These are phyloP conservation scores for Periparus ater DNA, from an alignment of 2,797 vertebrate species.

Conservation along the genomic window DNA sequence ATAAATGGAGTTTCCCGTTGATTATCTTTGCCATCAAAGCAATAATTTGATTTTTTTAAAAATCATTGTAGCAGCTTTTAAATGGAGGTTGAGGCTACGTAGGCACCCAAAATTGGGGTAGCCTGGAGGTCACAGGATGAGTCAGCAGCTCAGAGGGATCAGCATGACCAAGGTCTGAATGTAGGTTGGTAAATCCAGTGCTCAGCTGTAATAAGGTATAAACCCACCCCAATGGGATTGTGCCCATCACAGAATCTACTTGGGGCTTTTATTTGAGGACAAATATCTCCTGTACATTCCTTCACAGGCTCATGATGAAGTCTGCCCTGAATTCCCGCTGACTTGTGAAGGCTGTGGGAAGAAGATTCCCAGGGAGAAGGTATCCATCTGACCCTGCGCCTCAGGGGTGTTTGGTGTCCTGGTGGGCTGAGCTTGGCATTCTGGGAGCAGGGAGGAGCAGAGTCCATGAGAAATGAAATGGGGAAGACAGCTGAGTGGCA, in stretches of 20 bases:
- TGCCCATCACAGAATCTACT: neutral
- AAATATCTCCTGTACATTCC: neutral
- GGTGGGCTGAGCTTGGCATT: neutral
- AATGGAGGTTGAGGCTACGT: neutral
- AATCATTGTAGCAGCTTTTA: neutral
- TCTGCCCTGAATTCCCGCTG: conserved; percentile 90
- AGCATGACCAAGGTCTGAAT: neutral
- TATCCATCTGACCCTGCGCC: conserved; percentile 49
- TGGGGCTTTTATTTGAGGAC: neutral
- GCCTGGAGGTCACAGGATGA: neutral
- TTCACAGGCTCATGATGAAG: conserved; percentile 88
- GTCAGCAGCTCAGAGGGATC: neutral
- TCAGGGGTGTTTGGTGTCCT: accelerated
- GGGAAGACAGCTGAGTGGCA: neutral
- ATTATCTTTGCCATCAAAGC: neutral
- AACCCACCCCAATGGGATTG: neutral
- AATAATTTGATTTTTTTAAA: neutral
- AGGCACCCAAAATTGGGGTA: neutral
- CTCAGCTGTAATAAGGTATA: neutral
- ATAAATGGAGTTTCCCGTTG: neutral
- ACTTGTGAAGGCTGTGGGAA: conserved; percentile 93
- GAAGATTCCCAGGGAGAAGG: conserved; percentile 92
- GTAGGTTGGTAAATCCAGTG: neutral
- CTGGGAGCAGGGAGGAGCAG: neutral
- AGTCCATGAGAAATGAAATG: neutral